Base-by-base conservation (phyloP, 1,140 invertebrate genomes). In the Leptopilina clavipes region DNA sequence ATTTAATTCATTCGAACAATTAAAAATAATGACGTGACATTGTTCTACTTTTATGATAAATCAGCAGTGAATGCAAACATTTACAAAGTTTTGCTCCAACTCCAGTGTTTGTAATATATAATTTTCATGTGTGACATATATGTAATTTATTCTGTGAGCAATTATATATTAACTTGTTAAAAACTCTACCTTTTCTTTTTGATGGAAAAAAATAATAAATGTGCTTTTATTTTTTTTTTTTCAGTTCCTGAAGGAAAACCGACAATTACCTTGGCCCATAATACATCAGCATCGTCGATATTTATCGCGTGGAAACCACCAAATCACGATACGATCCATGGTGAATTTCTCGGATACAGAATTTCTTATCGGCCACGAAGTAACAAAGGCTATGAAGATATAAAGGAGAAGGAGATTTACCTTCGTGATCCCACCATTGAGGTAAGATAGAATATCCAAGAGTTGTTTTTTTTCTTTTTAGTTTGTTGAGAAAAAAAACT, bases 311-410 rank as follows among this genome's bases (percentile, higher is more conserved):
- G 94, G 94, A 92, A 92, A 80, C 92, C 94, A 71, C 95, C 95
- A 76, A 91, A 91, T 44, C 89, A 90, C 45, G 92, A 93, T 82
- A 94, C 94, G 71, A 94, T 95, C 83, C 92, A 95, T 83, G 95
- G 95, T n/a, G 94, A 95, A 88, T 95, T 95, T 87, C 90, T 95
- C 10, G 95, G 95, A 74, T 95, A 95, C 88, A 91, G 93, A 77
- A 93, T 95, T 73, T 92, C 93, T 52, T 95, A 94, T 89, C 89
- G 92, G 74, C 93, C 92, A 72, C 90, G 93, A 76, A 93, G 93
- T 83, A 91, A 91, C 84, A 91, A 91, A 81, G 90, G 89, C 77
- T 85, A 90, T 19, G 91, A 93, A 71, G 25, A 65, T 65, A n/a
- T 65, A 65, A 90, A 91, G 73, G 91, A 92, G 83, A 93, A 94